A percentile compares a stretch with the other conserved stretches of the same genome.
Conservation (phyloP, 2,113 vertebrate genomes). For the Phalacrocorax pelagicus region DNA sequence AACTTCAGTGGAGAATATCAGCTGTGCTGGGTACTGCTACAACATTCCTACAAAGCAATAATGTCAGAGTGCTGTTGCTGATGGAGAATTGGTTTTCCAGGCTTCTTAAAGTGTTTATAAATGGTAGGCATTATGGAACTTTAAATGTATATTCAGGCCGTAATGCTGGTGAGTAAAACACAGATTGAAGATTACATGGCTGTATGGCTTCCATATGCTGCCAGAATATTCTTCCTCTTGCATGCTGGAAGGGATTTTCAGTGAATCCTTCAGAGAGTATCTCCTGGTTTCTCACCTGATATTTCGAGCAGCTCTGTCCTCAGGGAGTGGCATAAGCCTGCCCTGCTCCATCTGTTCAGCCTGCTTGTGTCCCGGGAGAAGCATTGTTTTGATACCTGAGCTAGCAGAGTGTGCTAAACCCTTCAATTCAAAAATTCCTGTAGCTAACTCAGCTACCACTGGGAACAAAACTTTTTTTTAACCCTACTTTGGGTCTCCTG, state of each 20-base stretch:
- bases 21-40: background rate
- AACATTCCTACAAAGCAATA: background rate
- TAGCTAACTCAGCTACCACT: background rate
- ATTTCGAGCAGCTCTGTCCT: background rate
- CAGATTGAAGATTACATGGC: background rate
- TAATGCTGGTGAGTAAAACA: background rate
- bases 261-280: background rate
- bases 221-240: background rate
- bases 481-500: background rate
- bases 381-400: background rate
- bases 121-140: background rate
- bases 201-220: background rate
- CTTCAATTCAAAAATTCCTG: background rate
- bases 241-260: background rate
- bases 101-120: background rate
- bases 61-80: background rate
- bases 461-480: background rate
- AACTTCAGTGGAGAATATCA: background rate
- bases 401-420: background rate
- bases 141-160: background rate
- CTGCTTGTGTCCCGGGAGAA: background rate
- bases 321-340: background rate
- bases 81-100: background rate
- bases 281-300: background rate
- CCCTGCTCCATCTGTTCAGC: background rate